Base-by-base conservation (phyloP, 2,888 invertebrate species). In the Acanthococcus lagerstroemiae region DNA sequence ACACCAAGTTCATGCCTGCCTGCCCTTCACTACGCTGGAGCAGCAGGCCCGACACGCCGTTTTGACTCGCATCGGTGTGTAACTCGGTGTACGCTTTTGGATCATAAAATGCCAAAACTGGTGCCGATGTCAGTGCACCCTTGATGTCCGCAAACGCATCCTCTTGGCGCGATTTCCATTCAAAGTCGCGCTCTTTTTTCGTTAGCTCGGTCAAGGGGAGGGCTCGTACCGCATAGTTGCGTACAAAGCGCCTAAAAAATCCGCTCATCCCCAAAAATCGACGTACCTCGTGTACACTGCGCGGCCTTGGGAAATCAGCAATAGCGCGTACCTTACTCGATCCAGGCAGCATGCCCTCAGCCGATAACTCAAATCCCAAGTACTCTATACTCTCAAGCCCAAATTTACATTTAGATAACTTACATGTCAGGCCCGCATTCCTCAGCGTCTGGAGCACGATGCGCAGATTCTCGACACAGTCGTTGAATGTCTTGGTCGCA, bases 71-170 rank as follows among this genome's bases (percentile, higher is more conserved):
- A 55, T 72, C 27, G 1, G 69, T 66, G 37, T 67, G 65, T 25
- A 69, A 45, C 45, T 69, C 67, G 4, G 67, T 69, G 3, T 50
- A 19, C 4, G 52, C 48, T 4, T 48, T 58, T 19, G 72, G 73
- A 46, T 73, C 68, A 66, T 73, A 76, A 4, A 75, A 67, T 3
- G 72, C 69, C 24, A 75, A 67, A 24, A 74, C 69, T 17, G 73
- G 74, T 46, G 70, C 48, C 60, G 55, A 4, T 1, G 25, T 27
- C 25, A 67, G 26, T 7, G 27, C 19, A 19, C 12, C 50, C 70
- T 12, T 69, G 66, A 68, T 52, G 61, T 63, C 7, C 22, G 45
- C 9, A 57, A 66, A 50, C 7, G 58, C 48, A 4, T 9, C 15
- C 21, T 58, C 7, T 45, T 66, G 66, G 4, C 45, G 12, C 2